These are phyloP conservation scores for Disparrhopalites patrizii DNA, from an alignment of 2,888 invertebrate species.

Conservation along the genomic window DNA sequence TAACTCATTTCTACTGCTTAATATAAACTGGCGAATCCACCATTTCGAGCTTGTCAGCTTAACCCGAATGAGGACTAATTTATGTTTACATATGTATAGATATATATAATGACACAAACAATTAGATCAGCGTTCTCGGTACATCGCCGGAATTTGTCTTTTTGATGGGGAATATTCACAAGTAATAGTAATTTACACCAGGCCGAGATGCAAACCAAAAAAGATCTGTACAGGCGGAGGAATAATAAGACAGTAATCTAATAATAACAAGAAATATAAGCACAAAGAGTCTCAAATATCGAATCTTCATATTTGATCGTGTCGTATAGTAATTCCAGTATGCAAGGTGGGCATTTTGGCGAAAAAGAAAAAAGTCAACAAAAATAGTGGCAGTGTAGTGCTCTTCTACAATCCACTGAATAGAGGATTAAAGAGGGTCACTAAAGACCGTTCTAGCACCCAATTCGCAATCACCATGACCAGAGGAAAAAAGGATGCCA, in stretches of 20 bases:
- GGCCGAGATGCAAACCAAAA: slow-evolving; percentile 5
- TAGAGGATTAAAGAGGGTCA: slow-evolving; percentile 7
- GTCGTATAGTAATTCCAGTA: neutral
- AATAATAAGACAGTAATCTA: too few species aligned
- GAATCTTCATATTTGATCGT: neutral
- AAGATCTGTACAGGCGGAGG: slow-evolving; percentile 1
- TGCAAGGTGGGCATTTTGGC: slow-evolving; percentile 15
- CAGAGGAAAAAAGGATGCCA: slow-evolving; percentile 24
- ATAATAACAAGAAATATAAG: neutral
- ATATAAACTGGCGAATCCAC: slow-evolving; percentile 13
- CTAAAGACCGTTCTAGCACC: slow-evolving; percentile 15
- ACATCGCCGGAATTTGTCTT: too few species aligned
- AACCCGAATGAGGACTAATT: slow-evolving; percentile 22
- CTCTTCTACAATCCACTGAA: slow-evolving; percentile 22
- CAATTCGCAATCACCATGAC: slow-evolving; percentile 25
- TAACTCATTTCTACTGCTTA: slow-evolving; percentile 16
- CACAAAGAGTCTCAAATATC: neutral
- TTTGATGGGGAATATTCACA: too few species aligned
- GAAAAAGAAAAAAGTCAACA: slow-evolving; percentile 4
- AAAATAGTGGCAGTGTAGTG: slow-evolving; percentile 18
- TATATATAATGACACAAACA: too few species aligned
- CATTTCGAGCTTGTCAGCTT: slow-evolving; percentile 18
- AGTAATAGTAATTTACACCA: too few species aligned
- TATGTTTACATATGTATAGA: too few species aligned
- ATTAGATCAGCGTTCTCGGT: too few species aligned